phyloP scores from a whole-genome alignment of 2,113 vertebrate genomes.

The Phocoena phocoena region DNA sequence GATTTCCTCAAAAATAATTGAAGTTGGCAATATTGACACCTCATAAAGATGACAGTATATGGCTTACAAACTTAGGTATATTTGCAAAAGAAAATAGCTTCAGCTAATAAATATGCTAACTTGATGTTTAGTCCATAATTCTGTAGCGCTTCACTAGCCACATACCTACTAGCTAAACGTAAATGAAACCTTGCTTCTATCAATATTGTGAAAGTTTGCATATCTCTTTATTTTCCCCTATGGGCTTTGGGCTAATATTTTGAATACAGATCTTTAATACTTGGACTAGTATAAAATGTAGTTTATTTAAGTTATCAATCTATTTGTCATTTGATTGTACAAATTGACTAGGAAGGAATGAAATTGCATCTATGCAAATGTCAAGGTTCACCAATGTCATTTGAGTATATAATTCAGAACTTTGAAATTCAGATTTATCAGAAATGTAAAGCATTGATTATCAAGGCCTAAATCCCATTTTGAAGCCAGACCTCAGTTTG shows the following conservation, averaged over 20 bases:
- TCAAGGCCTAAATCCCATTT: background rate
- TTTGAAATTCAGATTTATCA: background rate
- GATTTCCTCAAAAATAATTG: background rate
- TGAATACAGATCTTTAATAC: background rate
- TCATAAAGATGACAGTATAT: background rate
- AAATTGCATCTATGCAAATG: background rate
- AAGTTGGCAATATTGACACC: background rate
- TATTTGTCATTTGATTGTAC: background rate
- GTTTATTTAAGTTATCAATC: background rate
- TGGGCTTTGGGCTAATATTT: slow-evolving; percentile 43
- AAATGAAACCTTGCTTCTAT: slow-evolving; percentile 17
- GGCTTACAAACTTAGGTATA: background rate
- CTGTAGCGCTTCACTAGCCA: slow-evolving; percentile 2
- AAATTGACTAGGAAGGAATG: background rate
- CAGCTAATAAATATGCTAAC: background rate
- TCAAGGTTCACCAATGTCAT: background rate
- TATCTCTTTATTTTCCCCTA: background rate
- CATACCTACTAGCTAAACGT: background rate
- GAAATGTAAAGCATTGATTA: background rate
- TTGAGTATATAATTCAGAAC: background rate
- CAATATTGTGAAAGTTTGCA: background rate
- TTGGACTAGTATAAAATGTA: background rate
- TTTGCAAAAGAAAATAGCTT: background rate
- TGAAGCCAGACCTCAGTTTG: slow-evolving; percentile 65
- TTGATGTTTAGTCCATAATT: slow-evolving; percentile 51